Base-by-base conservation (phyloP, 1,140 invertebrate species). In the Coelopa frigida region DNA sequence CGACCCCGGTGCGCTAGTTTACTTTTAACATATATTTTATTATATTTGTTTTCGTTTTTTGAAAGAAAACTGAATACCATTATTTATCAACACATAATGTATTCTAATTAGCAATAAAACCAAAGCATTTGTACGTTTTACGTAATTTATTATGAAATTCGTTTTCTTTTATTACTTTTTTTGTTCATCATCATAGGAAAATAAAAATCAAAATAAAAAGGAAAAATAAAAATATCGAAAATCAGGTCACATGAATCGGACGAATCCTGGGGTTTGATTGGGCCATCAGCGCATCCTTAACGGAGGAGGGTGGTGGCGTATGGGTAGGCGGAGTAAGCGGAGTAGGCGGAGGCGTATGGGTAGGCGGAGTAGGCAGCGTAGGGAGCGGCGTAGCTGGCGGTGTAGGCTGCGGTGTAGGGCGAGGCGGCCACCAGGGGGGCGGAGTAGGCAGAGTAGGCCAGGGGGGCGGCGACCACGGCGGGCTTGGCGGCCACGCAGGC, bases 361-460 rank as follows among this genome's bases (percentile, higher is more conserved):
- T 54, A 56, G 12, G 61, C 59, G 5, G 59, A 53, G 54, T 67
- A 63, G 15, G 62, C 55, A 35, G 60, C 62, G 7, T 51, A 50
- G n/a, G 52, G 51, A 3, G 54, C 54, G 32, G 55, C 49, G 33
- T 57, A 59, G 31, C 50, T 38, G 33, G 52, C 23, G 18, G 56
- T 49, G 31, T 65, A 62, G 38, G 56, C 50, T 24, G 59, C 52
- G 10, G 58, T 51, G 48, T 63, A 63, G 11, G 49, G 49, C n/a
- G 54, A 24, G 46, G 58, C 55, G 44, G 70, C 49, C 7, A 58
- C 46, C 23, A 51, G 44, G 17, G 68, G 62, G 14, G 69, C 52
- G 15, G 68, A 63, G 57, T 75, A 74, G 17, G 73, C 66, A 46
- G 72, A 74, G 27, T 72, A 72, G 44, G 68, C 58, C 39, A 60